Conservation (phyloP, 2,888 invertebrate genomes). For the Sthenelais limicola region DNA sequence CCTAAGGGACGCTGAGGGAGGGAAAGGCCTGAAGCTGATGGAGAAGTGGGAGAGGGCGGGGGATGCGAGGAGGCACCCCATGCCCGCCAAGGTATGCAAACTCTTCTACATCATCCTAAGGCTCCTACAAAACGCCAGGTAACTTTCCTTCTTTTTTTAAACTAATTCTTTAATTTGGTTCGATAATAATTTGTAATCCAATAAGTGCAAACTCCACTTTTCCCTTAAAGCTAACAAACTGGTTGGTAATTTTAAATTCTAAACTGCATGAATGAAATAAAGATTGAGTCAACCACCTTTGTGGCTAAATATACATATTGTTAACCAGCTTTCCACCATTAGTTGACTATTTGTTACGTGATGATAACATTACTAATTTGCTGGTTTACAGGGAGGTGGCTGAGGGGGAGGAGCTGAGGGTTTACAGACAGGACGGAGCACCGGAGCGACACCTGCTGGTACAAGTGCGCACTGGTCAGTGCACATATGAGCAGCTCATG, state of each 20-base stretch:
- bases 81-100: slow-evolving; percentile 58
- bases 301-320: no score
- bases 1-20: slow-evolving; percentile 61
- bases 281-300: no score
- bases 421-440: slow-evolving; percentile 33
- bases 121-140: slow-evolving; percentile 66
- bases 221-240: no score
- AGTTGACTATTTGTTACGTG: no score
- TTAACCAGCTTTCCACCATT: no score
- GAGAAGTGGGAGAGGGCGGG: slow-evolving; percentile 54
- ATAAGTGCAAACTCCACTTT: not conserved
- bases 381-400: slow-evolving; percentile 28
- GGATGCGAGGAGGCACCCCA: slow-evolving; percentile 32
- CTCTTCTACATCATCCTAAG: slow-evolving; percentile 62
- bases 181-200: not conserved
- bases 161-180: not conserved
- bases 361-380: no score
- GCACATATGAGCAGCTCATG: slow-evolving; percentile 8
- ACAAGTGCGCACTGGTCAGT: slow-evolving; percentile 5
- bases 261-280: no score
- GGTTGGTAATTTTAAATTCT: no score
- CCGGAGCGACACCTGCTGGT: slow-evolving; percentile 41
- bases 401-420: slow-evolving; percentile 9
- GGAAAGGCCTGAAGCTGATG: slow-evolving; percentile 58
- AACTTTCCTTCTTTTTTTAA: slow-evolving; percentile 26